phyloP scores from a whole-genome alignment of 2,888 invertebrate genomes.

The Rhyacophila evoluta region DNA sequence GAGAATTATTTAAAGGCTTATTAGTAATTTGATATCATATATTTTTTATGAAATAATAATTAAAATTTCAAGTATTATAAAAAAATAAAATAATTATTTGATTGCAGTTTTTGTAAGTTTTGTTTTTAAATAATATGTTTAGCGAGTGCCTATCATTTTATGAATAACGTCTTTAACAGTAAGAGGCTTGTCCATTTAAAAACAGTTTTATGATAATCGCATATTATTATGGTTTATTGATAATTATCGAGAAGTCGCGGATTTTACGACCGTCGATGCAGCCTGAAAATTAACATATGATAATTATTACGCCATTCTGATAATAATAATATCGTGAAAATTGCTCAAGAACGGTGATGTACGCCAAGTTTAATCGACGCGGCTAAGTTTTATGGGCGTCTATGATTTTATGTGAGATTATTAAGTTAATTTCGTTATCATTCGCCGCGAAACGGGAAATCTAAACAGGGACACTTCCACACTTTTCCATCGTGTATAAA shows the following conservation, averaged over 20 bases:
- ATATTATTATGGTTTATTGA: background rate
- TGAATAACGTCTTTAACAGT: too few species aligned
- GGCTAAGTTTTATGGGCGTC: background rate
- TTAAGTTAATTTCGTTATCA: conserved; percentile 23
- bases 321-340: conserved; percentile 16
- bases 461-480: conserved; percentile 11
- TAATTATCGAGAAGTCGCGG: background rate
- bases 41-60: too few species aligned
- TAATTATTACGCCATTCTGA: background rate
- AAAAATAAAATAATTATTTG: too few species aligned
- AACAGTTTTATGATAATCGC: background rate
- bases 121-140: too few species aligned
- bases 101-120: too few species aligned
- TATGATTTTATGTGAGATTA: conserved; percentile 28
- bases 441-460: conserved; percentile 10
- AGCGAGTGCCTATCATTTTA: too few species aligned
- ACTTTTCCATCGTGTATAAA: background rate
- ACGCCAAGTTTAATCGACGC: background rate
- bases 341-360: background rate
- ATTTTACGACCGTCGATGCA: background rate
- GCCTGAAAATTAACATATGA: background rate
- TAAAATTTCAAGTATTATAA: too few species aligned
- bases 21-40: too few species aligned
- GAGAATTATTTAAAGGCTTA: too few species aligned
- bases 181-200: background rate